phyloP scores from a whole-genome alignment of 92 coral and sea anemone genomes.

The Siderastrea siderea region DNA sequence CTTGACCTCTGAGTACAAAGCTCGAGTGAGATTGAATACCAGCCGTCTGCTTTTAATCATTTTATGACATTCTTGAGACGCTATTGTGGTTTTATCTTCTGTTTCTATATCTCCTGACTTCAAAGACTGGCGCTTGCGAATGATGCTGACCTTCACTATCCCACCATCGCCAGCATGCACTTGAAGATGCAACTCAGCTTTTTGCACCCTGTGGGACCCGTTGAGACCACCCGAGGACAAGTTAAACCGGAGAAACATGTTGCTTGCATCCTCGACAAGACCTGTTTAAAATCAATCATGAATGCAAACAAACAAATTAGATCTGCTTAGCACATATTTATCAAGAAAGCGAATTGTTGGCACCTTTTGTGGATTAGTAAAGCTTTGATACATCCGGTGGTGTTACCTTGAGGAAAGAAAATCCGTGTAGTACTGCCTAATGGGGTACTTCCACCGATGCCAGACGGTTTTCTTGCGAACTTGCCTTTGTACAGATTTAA shows the following conservation, averaged over 20 bases:
- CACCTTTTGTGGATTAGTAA: conserved; percentile 33
- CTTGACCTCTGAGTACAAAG: conserved; percentile 11
- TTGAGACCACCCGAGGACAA: conserved; percentile 20
- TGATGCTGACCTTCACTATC: conserved; percentile 22
- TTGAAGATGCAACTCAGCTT: conserved; percentile 41
- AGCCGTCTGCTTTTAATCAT: conserved; percentile 36
- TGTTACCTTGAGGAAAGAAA: conserved; percentile 47
- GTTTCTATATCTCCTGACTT: neutral
- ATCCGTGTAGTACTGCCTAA: conserved; percentile 24
- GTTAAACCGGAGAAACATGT: conserved; percentile 9
- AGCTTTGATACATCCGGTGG: conserved; percentile 17
- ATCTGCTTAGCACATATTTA: conserved; percentile 35
- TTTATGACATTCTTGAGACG: conserved; percentile 29
- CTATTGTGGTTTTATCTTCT: conserved; percentile 16
- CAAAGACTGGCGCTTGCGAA: neutral
- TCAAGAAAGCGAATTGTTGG: conserved; percentile 34
- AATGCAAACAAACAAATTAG: conserved; percentile 50
- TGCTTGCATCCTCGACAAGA: conserved; percentile 28
- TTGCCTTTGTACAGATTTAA: conserved; percentile 34
- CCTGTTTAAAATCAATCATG: conserved; percentile 46
- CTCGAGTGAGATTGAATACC: conserved; percentile 34
- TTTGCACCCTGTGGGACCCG: neutral
- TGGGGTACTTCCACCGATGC: neutral
- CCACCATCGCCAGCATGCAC: conserved; percentile 3
- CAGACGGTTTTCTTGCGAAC: conserved; percentile 20